phyloP scores from a whole-genome alignment of 2,797 vertebrate species.

The Tolypeutes matacus region DNA sequence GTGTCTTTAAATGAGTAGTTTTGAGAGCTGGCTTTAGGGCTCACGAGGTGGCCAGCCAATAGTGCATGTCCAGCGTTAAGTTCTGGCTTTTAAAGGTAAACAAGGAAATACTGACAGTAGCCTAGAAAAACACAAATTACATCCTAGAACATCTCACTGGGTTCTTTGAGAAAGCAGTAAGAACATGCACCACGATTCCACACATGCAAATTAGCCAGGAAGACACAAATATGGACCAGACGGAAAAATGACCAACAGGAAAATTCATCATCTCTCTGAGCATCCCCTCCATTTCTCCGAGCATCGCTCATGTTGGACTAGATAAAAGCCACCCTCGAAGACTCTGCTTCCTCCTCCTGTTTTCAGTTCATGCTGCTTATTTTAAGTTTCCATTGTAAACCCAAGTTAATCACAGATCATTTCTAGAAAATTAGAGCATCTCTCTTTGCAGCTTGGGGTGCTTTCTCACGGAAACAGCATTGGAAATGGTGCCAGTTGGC shows the following conservation, averaged over 20 bases:
- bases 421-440: neutral
- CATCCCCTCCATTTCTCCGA: neutral
- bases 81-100: slow-evolving; percentile 54
- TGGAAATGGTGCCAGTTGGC: neutral
- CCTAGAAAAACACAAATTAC: neutral
- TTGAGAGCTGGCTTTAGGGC: neutral
- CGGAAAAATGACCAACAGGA: neutral
- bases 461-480: slow-evolving; percentile 2
- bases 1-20: neutral
- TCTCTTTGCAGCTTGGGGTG: neutral
- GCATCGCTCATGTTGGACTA: neutral
- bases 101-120: neutral
- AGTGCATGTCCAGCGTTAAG: neutral
- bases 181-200: neutral
- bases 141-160: slow-evolving; percentile 3
- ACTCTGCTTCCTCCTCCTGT: neutral
- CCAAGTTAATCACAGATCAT: neutral
- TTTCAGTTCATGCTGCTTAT: neutral
- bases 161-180: neutral
- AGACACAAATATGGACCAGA: slow-evolving; percentile 19
- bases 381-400: slow-evolving; percentile 46
- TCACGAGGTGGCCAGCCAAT: neutral
- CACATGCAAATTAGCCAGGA: slow-evolving; percentile 11
- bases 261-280: neutral
- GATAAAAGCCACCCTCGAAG: neutral